A percentile compares a stretch with the other conserved stretches of the same genome.
phyloP scores from a whole-genome alignment of 2,113 vertebrate species.

The Mormyrus iriodes region DNA sequence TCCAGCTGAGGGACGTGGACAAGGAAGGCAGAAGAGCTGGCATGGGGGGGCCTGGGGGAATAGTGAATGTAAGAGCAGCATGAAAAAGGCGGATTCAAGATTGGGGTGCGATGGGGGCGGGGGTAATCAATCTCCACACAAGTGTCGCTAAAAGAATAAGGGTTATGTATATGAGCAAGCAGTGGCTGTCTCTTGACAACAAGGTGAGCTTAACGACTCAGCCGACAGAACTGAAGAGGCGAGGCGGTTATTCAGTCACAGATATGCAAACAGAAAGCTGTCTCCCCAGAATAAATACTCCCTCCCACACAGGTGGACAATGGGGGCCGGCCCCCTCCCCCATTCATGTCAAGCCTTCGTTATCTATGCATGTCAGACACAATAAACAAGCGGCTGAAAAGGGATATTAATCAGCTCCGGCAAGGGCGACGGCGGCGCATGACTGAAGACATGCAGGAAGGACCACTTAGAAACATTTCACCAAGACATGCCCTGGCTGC shows the following conservation, averaged over 20 bases:
- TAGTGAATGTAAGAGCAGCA: not conserved
- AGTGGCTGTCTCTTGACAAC: not conserved
- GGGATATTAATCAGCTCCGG: not conserved
- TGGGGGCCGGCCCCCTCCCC: not conserved
- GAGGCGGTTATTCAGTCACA: not conserved
- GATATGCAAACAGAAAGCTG: not conserved
- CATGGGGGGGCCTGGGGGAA: not conserved
- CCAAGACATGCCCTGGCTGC: not conserved
- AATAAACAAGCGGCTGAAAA: not conserved
- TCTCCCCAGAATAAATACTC: not conserved
- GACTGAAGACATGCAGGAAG: not conserved
- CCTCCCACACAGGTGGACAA: not conserved
- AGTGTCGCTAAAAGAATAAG: not conserved
- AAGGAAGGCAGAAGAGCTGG: slow-evolving; percentile 33
- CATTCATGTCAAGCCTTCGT: not conserved
- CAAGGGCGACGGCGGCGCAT: not conserved
- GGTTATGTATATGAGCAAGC: not conserved
- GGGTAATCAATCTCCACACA: not conserved
- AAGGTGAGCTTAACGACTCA: not conserved
- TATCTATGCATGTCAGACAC: slow-evolving; percentile 12
- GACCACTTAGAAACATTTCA: not conserved
- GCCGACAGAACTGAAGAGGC: not conserved
- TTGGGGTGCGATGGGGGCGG: not conserved
- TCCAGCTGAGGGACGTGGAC: not conserved
- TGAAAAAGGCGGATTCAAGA: not conserved